phyloP scores from a whole-genome alignment of 2,797 vertebrate species.

The Chelmon rostratus region DNA sequence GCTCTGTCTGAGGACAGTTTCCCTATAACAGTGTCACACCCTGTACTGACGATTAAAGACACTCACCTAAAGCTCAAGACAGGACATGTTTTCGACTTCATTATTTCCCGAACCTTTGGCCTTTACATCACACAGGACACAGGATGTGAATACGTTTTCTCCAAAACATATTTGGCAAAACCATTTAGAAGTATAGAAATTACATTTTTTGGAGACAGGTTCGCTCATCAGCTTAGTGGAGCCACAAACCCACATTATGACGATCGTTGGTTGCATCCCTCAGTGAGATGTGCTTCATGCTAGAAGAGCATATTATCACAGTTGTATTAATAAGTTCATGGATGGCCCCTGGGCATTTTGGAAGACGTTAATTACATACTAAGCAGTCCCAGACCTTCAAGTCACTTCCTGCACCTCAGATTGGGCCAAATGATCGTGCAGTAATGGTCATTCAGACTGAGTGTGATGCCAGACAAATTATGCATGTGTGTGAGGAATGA shows the following conservation, averaged over 20 bases:
- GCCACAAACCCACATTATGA: neutral
- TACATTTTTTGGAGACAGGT: neutral
- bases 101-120: neutral
- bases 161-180: neutral
- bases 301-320: conserved; percentile 12
- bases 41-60: too few relatives aligned
- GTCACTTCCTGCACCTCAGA: conserved; percentile 18
- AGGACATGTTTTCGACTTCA: neutral
- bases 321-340: conserved; percentile 18
- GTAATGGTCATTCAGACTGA: conserved; percentile 19
- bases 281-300: neutral
- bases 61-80: neutral
- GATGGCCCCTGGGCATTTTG: conserved; percentile 32
- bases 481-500: conserved; percentile 30
- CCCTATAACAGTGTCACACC: neutral
- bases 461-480: conserved; percentile 9
- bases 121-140: neutral
- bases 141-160: too few relatives aligned
- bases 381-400: conserved; percentile 35
- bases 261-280: neutral
- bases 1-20: neutral
- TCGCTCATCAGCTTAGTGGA: neutral
- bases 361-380: conserved; percentile 29
- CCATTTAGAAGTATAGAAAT: neutral
- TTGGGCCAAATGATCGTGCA: neutral